Evolutionary conservation across 2,113 vertebrate species (phyloP).

Genomic region (Hypomesus transpacificus): DNA sequence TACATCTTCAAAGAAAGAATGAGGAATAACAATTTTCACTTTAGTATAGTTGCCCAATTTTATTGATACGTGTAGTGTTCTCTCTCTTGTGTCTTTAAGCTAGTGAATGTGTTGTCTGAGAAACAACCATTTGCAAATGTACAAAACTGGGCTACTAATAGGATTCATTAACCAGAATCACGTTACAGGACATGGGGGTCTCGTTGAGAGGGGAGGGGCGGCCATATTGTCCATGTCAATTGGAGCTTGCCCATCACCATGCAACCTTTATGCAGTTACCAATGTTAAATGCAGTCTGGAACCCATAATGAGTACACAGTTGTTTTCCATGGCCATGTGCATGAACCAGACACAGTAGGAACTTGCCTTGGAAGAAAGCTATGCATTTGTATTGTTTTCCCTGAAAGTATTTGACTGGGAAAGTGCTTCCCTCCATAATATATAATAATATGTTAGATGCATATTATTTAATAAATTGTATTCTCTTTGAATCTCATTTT

Average conservation of each 20-base stretch:
- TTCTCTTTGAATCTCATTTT: too few relatives aligned
- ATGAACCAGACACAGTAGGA: not conserved
- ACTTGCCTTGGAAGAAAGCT: too few relatives aligned
- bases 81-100: not conserved
- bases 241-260: slow-evolving; percentile 8
- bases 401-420: too few relatives aligned
- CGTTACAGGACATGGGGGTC: slow-evolving; percentile 6
- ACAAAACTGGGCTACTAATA: slow-evolving; percentile 36
- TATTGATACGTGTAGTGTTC: too few relatives aligned
- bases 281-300: not conserved
- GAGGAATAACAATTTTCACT: too few relatives aligned
- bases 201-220: not conserved
- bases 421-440: too few relatives aligned
- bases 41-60: too few relatives aligned
- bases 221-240: slow-evolving; percentile 8
- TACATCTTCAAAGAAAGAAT: too few relatives aligned
- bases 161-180: slow-evolving; percentile 40
- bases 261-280: slow-evolving; percentile 10
- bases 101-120: slow-evolving; percentile 5
- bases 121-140: slow-evolving; percentile 35
- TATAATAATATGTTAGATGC: too few relatives aligned
- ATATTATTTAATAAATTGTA: too few relatives aligned
- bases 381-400: too few relatives aligned
- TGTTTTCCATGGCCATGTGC: not conserved
- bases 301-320: too few relatives aligned